phyloP scores from a whole-genome alignment of 2,888 invertebrate genomes.

The Adineta ricciae region DNA sequence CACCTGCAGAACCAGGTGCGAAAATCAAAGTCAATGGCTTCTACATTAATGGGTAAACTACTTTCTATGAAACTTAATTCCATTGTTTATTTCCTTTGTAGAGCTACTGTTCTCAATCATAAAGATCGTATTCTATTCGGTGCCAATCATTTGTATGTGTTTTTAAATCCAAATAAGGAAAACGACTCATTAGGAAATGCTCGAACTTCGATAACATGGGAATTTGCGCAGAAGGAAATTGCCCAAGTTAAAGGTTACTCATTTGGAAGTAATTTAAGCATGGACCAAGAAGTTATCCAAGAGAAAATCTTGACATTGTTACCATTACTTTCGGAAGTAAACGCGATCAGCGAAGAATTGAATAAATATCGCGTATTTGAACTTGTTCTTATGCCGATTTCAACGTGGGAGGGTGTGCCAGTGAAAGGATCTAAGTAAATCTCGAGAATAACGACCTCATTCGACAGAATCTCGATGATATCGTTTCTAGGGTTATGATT shows the following conservation, averaged over 20 bases:
- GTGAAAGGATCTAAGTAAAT: not conserved
- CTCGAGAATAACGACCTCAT: not conserved
- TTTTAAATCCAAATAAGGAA: constrained; percentile 42
- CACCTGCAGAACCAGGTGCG: constrained; percentile 38
- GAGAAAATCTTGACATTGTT: constrained; percentile 49
- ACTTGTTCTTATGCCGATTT: constrained; percentile 46
- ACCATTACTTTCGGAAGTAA: constrained; percentile 50
- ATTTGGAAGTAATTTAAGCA: constrained; percentile 38
- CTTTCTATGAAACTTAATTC: too few species aligned
- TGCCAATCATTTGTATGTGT: constrained; percentile 50
- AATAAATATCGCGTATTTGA: constrained; percentile 49
- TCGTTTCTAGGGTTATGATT: constrained; percentile 45
- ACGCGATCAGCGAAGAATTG: constrained; percentile 50
- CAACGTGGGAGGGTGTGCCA: constrained; percentile 35
- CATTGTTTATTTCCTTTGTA: not conserved
- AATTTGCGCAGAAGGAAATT: constrained; percentile 50
- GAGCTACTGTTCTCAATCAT: constrained; percentile 39
- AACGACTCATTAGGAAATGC: constrained; percentile 38
- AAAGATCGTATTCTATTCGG: constrained; percentile 50
- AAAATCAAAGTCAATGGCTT: constrained; percentile 49
- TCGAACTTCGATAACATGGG: constrained; percentile 43
- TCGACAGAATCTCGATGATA: too few species aligned
- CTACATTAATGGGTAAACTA: constrained; percentile 42
- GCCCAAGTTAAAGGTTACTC: constrained; percentile 49
- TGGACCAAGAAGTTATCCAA: constrained; percentile 50